Evolutionary conservation across 2,113 vertebrate species (phyloP).

Genomic region (Spea bombifrons): DNA sequence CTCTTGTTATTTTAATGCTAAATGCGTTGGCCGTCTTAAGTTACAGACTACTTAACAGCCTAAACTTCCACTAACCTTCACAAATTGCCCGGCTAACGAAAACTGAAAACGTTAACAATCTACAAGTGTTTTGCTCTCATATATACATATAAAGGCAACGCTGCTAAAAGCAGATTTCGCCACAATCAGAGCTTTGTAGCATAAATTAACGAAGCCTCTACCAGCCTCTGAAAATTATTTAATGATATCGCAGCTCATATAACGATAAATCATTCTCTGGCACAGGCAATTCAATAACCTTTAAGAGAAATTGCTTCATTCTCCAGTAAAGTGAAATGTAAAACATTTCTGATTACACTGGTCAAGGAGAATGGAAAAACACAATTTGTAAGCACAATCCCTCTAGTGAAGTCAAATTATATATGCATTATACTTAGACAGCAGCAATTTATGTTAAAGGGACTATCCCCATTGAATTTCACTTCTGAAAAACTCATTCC

Average conservation of each 20-base stretch:
- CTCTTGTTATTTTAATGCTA: conserved; percentile 7
- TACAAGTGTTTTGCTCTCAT: background rate
- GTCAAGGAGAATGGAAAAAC: conserved; percentile 39
- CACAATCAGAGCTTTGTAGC: conserved; percentile 23
- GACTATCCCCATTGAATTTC: conserved; percentile 23
- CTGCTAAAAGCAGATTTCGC: conserved; percentile 15
- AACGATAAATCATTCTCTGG: conserved; percentile 44
- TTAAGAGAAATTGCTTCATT: conserved; percentile 35
- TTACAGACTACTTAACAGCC: conserved; percentile 12
- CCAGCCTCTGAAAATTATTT: conserved; percentile 36
- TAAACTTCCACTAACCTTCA: conserved; percentile 30
- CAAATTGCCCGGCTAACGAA: conserved; percentile 32
- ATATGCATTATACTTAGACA: background rate
- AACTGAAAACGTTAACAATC: conserved; percentile 9
- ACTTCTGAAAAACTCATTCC: conserved; percentile 24
- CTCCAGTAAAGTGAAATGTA: conserved; percentile 36
- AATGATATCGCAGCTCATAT: conserved; percentile 26
- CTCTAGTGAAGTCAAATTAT: conserved; percentile 13
- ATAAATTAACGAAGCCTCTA: conserved; percentile 40
- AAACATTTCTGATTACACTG: conserved; percentile 38
- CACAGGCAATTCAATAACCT: conserved; percentile 45
- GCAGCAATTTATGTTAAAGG: conserved; percentile 14
- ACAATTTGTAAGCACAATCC: conserved; percentile 37
- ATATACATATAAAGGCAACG: background rate
- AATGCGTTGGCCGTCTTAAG: background rate